Evolutionary conservation across 1,140 invertebrate species (phyloP).

Genomic region (Meteorus sp.): DNA sequence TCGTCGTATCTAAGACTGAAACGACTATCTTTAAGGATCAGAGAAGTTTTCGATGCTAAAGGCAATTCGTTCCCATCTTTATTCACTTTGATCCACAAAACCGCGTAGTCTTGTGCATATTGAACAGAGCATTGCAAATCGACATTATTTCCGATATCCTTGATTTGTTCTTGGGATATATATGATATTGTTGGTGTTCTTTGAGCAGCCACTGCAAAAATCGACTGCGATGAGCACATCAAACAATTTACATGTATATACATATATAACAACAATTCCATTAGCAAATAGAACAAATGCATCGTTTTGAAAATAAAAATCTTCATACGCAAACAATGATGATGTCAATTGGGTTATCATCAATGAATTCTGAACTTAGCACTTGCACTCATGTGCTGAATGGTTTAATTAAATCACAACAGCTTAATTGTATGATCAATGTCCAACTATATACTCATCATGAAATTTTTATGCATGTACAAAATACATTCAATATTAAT

Average conservation of each 20-base stretch:
- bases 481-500: no score
- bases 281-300: background rate
- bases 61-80: slow-evolving; percentile 62
- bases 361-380: no score
- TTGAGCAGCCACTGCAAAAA: slow-evolving; percentile 64
- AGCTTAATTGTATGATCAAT: no score
- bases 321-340: no score
- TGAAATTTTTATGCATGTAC: no score
- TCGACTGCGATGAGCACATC: background rate
- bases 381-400: no score
- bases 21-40: slow-evolving; percentile 84
- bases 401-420: no score
- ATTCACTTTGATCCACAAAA: slow-evolving; percentile 77
- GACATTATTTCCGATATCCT: slow-evolving; percentile 86
- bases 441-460: no score
- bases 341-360: no score
- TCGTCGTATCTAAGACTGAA: slow-evolving; percentile 82
- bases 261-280: no score
- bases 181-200: slow-evolving; percentile 88
- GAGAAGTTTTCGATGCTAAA: slow-evolving; percentile 76
- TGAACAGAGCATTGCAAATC: slow-evolving; percentile 88
- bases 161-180: slow-evolving; percentile 88
- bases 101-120: slow-evolving; percentile 82
- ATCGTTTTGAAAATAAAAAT: no score
- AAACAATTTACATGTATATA: no score